Evolutionary conservation across 2,888 invertebrate genomes (phyloP).

Genomic region (Cataglyphis altisquamis): DNA sequence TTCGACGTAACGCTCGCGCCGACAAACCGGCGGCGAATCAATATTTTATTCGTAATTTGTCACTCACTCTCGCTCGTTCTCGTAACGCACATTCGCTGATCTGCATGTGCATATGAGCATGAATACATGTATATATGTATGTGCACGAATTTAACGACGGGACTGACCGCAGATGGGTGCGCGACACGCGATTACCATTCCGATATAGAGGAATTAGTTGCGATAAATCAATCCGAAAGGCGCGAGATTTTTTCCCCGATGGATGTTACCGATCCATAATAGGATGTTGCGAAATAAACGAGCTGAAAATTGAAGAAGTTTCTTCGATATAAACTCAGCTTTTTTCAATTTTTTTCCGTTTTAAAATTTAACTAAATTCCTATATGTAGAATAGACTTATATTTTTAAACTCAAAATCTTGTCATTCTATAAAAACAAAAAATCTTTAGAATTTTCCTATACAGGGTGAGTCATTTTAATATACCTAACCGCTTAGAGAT

Average conservation of each 20-base stretch:
- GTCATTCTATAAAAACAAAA: neutral
- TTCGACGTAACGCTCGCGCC: slow-evolving; percentile 51
- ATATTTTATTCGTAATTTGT: slow-evolving; percentile 59
- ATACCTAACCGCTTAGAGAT: too few species aligned
- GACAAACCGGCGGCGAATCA: slow-evolving; percentile 60
- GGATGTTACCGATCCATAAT: neutral
- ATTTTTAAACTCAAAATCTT: neutral
- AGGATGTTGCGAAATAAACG: slow-evolving; percentile 12
- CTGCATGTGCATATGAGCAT: neutral
- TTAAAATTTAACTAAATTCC: slow-evolving; percentile 8
- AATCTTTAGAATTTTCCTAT: too few species aligned
- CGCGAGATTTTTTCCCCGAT: slow-evolving; percentile 27
- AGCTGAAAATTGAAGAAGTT: neutral
- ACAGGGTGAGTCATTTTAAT: too few species aligned
- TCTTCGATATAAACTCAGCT: neutral
- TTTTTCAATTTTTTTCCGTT: neutral
- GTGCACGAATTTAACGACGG: slow-evolving; percentile 34
- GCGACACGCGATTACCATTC: slow-evolving; percentile 39
- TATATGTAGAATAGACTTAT: neutral
- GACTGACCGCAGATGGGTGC: slow-evolving; percentile 27
- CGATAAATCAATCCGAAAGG: slow-evolving; percentile 43
- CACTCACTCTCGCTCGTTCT: slow-evolving; percentile 45
- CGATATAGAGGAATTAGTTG: slow-evolving; percentile 32
- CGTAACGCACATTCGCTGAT: slow-evolving; percentile 26
- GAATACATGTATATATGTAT: neutral